Base-by-base conservation (phyloP, 1,140 invertebrate species). In the Papilio machaon region DNA sequence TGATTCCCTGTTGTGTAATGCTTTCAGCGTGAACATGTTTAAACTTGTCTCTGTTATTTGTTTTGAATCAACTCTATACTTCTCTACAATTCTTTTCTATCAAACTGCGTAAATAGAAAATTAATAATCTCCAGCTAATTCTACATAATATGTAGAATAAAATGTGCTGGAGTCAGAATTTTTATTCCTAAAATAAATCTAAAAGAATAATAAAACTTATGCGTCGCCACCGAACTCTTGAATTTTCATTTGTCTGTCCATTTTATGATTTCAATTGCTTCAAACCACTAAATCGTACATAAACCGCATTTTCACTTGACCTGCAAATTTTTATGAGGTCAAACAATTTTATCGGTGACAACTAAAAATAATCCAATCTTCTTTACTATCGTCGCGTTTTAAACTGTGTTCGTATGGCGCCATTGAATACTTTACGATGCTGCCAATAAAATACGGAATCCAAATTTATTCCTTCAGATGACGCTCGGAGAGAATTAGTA, bases 291-390 rank as follows among this genome's bases (percentile, higher is more conserved):
- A 79, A 79, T 79, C 60, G 58, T 79, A 67, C 43, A 64, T 79
- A 79, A 79, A 79, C 77, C 77, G 60, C 54, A 79, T 67, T 79
- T 67, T 79, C 58, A 79, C 58, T 79, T 79, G 77, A 79, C 77
- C 77, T 79, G 77, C 60, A 60, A 64, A 79, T 67, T 79, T 79
- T 79, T 79, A 79, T 79, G 77, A 43, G 77, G 77, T 79, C 77
- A 64, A 64, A 79, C 77, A 46, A 64, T 79, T 79, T 79, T 79
- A 79, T 79, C 38, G 75, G 52, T 43, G 77, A 79, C 77, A 79
- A 79, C 77, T 79, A 64, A 79, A 78, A 79, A 67, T 79, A 79
- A 79, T 79, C 60, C 77, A 79, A 60, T 23, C n/a, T 46, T n/a
- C 74, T 76, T 79, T 64, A 79, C 30, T 64, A 43, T 47, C 46